Evolutionary conservation across 1,140 invertebrate species (phyloP).

Genomic region (Bathynomus jamesi): DNA sequence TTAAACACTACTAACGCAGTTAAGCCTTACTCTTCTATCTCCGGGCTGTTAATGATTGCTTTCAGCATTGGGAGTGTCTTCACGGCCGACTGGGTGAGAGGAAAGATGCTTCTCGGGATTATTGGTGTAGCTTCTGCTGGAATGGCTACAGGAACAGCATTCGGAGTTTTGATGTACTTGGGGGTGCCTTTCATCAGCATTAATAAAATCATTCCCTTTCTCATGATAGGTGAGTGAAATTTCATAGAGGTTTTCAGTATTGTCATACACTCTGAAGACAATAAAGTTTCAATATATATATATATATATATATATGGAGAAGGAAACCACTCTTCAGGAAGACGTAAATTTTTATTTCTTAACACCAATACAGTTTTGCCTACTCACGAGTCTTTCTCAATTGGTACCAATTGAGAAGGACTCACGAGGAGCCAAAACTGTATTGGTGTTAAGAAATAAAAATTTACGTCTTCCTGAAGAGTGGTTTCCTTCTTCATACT

Average conservation of each 20-base stretch:
- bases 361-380: too few species aligned
- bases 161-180: conserved; percentile 80
- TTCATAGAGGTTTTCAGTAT: background rate
- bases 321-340: too few species aligned
- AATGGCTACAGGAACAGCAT: conserved; percentile 79
- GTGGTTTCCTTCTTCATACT: too few species aligned
- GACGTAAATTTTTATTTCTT: too few species aligned
- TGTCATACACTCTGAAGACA: too few species aligned
- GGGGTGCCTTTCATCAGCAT: conserved; percentile 92
- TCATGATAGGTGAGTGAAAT: conserved; percentile 47
- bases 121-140: conserved; percentile 81
- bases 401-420: too few species aligned
- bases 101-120: conserved; percentile 83
- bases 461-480: too few species aligned
- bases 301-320: too few species aligned
- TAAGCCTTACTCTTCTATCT: conserved; percentile 77
- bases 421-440: too few species aligned
- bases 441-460: too few species aligned
- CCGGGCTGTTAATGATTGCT: conserved; percentile 72
- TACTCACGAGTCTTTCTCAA: too few species aligned
- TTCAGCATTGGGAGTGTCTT: conserved; percentile 64
- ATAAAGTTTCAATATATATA: too few species aligned
- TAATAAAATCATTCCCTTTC: conserved; percentile 50
- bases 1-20: conserved; percentile 82
- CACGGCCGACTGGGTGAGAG: conserved; percentile 77